Evolutionary conservation across 2,888 invertebrate species (phyloP), one percentile per base, ranked within the genome.

Genomic region (Andrena minutula): DNA sequence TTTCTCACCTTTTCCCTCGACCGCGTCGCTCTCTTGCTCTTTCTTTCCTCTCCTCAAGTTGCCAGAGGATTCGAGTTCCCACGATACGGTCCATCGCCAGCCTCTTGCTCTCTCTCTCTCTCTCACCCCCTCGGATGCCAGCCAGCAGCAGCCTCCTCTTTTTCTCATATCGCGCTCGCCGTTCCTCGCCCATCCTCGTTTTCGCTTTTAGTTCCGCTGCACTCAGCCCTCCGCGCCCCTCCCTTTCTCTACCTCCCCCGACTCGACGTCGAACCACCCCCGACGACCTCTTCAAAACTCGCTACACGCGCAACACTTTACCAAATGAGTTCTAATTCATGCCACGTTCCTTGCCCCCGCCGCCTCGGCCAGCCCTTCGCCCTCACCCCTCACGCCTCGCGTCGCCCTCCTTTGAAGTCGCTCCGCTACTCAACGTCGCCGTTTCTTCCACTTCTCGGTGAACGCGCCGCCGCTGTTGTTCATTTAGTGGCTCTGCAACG

Each of bases 251-350:
- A 35, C 12, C 5, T 47, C 61, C 20, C 49, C 30, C 8, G 41
- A 16, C 16, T 32, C 56, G 69, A 49, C 75, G 70, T 70, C 74
- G 68, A 78, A 73, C 53, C 65, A 78, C 35, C 74, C 56, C 60
- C 64, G 58, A 77, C 82, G 82, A 79, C 79, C 85, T 78, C 81
- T 86, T 85, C 26, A 75, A 83, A 82, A 75, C 82, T 85, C 73
- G 73, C 82, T 79, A 81, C 79, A 84, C 83, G 81, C 81, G 82
- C 86, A 84, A 85, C 90, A 89, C 88, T 89, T 88, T 85, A 83
- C 86, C 82, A 90, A 90, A 90, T 89, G 90, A 90, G 89, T 90
- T 89, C 86, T 89, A 90, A 91, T 88, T 91, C 86, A 85, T 79
- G 86, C 81, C 77, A 84, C 84, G 77, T 58, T 75, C 66, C 80